Evolutionary conservation across 1,140 invertebrate genomes (phyloP).

Genomic region (Tribolium castaneum): DNA sequence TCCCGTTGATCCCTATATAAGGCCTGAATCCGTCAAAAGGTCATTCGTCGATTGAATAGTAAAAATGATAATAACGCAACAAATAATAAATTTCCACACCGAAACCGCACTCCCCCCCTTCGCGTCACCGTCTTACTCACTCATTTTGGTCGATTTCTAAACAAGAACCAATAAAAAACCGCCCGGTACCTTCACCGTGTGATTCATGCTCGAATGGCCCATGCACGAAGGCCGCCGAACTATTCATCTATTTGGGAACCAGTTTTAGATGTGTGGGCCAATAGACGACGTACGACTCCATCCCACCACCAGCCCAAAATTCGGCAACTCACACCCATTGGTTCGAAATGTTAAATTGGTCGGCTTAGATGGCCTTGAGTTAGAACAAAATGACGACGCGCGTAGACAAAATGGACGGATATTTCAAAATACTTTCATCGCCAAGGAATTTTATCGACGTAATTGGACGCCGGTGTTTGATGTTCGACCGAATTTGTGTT

Average conservation of each 20-base stretch:
- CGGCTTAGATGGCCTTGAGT: slow-evolving; percentile 51
- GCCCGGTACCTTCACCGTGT: slow-evolving; percentile 22
- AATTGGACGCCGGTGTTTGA: neutral
- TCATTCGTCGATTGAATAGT: neutral
- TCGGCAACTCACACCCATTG: slow-evolving; percentile 22
- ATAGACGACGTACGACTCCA: slow-evolving; percentile 25
- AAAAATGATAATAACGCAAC: slow-evolving; percentile 18
- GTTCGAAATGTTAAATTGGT: slow-evolving; percentile 39
- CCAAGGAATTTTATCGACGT: neutral
- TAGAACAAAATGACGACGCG: slow-evolving; percentile 40
- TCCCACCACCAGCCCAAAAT: slow-evolving; percentile 23
- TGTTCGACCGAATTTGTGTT: neutral
- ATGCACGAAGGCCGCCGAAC: slow-evolving; percentile 22
- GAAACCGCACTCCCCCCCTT: slow-evolving; percentile 3
- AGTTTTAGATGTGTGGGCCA: slow-evolving; percentile 41
- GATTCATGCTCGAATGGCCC: slow-evolving; percentile 37
- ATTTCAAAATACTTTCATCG: neutral
- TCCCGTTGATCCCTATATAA: neutral
- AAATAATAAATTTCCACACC: slow-evolving; percentile 17
- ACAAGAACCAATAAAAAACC: slow-evolving; percentile 30
- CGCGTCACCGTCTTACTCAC: neutral
- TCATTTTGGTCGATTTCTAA: slow-evolving; percentile 32
- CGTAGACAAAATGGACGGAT: neutral
- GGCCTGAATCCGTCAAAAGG: neutral
- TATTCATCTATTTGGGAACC: slow-evolving; percentile 48